Percentiles rank a stretch among this genome's conserved stretches.
phyloP scores from a whole-genome alignment of 1,140 invertebrate species.

The Conus ventricosus region DNA sequence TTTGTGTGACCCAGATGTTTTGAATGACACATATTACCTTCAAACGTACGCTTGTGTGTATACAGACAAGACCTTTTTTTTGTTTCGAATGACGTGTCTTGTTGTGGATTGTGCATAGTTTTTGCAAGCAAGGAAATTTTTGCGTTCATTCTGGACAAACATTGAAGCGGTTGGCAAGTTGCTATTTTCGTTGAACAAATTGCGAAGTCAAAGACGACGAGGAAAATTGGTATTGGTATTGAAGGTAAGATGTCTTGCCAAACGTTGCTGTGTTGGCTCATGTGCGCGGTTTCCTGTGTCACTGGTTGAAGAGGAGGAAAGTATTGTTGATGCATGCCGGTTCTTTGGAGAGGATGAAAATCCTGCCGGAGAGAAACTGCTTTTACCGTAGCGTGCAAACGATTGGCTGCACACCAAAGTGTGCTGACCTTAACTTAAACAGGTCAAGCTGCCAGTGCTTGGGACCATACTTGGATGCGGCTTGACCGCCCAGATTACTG shows the following conservation, averaged over 20 bases:
- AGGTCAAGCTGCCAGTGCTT: too few relatives aligned
- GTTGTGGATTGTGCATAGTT: slow-evolving; percentile 46
- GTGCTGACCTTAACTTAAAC: too few relatives aligned
- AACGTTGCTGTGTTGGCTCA: background rate
- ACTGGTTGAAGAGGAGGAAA: too few relatives aligned
- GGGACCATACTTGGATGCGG: too few relatives aligned
- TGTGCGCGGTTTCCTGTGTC: background rate
- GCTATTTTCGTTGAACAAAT: background rate
- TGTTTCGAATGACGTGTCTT: slow-evolving; percentile 39
- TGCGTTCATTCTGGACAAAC: background rate
- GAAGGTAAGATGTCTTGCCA: background rate
- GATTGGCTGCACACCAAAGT: too few relatives aligned
- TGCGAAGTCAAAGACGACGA: background rate
- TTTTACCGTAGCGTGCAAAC: too few relatives aligned
- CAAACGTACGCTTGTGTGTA: slow-evolving; percentile 30
- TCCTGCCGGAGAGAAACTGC: too few relatives aligned
- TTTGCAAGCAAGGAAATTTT: background rate
- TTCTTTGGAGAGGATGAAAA: too few relatives aligned
- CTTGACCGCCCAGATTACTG: too few relatives aligned
- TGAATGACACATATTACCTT: slow-evolving; percentile 43
- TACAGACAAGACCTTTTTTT: slow-evolving; percentile 46
- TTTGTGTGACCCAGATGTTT: slow-evolving; percentile 36
- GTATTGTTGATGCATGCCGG: too few relatives aligned
- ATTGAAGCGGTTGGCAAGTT: too few relatives aligned
- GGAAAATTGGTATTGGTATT: background rate